Evolutionary conservation across 2,113 vertebrate species (phyloP).

Genomic region (Corvus moneduloides): DNA sequence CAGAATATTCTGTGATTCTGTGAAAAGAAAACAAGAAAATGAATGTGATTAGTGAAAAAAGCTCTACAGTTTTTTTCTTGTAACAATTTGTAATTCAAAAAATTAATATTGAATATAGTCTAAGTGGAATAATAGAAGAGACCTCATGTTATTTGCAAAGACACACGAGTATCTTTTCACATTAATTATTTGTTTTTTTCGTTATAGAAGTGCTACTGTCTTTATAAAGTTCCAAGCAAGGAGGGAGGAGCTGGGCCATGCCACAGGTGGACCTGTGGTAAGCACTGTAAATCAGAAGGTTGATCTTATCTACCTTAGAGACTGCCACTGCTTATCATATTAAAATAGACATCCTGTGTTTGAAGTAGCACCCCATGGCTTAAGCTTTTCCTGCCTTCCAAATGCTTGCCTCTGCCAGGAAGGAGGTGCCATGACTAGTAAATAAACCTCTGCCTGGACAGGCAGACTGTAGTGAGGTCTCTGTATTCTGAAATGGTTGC

Average conservation of each 20-base stretch:
- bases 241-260: neutral
- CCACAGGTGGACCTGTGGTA: neutral
- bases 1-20: neutral
- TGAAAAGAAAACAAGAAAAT: neutral
- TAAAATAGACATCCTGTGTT: accelerated
- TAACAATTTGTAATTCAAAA: neutral
- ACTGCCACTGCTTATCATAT: neutral
- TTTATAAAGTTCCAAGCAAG: neutral
- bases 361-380: neutral
- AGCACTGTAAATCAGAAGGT: neutral
- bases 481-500: neutral
- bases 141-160: neutral
- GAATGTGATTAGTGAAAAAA: neutral
- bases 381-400: neutral
- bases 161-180: neutral
- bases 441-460: neutral
- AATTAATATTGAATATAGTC: neutral
- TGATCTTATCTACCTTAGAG: neutral
- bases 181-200: neutral
- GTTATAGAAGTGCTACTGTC: neutral
- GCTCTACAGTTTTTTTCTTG: neutral
- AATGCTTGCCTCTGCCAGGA: neutral
- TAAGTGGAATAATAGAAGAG: neutral
- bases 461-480: neutral
- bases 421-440: neutral